These are phyloP conservation scores for Psilopogon haemacephalus DNA, from an alignment of 2,113 vertebrate species.

Conservation along the genomic window DNA sequence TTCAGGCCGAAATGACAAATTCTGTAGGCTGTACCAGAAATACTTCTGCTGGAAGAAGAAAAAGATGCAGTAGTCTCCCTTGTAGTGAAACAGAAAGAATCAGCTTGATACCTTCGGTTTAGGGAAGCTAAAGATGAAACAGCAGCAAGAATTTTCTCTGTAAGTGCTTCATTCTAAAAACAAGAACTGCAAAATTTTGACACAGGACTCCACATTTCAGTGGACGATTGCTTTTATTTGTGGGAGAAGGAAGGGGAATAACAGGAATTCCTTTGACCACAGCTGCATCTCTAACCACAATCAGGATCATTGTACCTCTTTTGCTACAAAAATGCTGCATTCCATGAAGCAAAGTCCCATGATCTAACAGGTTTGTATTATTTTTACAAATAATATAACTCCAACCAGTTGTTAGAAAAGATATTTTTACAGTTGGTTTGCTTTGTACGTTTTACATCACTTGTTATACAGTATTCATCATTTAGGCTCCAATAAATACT, in stretches of 20 bases:
- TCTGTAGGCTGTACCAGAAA: background rate
- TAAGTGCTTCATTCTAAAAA: background rate
- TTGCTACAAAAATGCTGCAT: conserved; percentile 14
- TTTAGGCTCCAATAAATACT: background rate
- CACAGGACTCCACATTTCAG: background rate
- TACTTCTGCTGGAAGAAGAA: background rate
- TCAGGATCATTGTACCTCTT: conserved; percentile 48
- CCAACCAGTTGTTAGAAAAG: background rate
- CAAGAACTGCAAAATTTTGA: background rate
- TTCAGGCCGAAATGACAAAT: background rate
- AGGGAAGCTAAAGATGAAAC: background rate
- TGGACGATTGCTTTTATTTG: conserved; percentile 1
- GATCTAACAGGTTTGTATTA: conserved; percentile 1
- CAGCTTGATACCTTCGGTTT: background rate
- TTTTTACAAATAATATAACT: conserved; percentile 18
- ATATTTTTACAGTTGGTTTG: conserved; percentile 6
- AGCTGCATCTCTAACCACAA: conserved; percentile 35
- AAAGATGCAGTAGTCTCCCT: background rate
- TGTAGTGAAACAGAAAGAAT: background rate
- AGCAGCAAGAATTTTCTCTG: background rate
- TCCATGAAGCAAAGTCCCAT: conserved; percentile 12
- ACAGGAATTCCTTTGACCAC: conserved; percentile 51
- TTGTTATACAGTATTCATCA: background rate
- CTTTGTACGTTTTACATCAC: background rate
- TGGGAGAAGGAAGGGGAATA: conserved; percentile 19